These are phyloP conservation scores for Nymphalis io DNA, from an alignment of 1,140 invertebrate genomes.

Conservation along the genomic window DNA sequence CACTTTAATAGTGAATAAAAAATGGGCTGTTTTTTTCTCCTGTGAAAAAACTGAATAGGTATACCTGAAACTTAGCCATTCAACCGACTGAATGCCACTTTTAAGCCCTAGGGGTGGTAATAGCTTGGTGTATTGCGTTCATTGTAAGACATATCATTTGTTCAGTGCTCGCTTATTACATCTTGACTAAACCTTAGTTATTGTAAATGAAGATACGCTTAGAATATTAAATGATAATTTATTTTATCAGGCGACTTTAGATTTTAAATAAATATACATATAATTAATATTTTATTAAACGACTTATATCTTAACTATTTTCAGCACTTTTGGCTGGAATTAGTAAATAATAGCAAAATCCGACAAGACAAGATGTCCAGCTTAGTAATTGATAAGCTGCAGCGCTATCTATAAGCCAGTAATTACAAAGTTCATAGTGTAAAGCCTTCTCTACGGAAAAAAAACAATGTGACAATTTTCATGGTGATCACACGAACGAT, in stretches of 20 bases:
- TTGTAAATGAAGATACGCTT: background rate
- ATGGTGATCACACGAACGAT: too few relatives aligned
- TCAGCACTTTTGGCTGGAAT: too few relatives aligned
- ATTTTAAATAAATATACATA: too few relatives aligned
- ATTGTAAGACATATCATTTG: background rate
- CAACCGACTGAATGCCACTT: constrained; percentile 19
- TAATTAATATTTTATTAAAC: too few relatives aligned
- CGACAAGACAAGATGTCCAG: too few relatives aligned
- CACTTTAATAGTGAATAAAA: constrained; percentile 6
- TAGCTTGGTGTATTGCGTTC: background rate
- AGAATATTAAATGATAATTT: background rate
- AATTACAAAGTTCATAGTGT: too few relatives aligned
- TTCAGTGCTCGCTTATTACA: background rate
- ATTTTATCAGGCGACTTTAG: background rate
- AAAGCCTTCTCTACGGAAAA: too few relatives aligned
- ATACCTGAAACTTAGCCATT: constrained; percentile 20
- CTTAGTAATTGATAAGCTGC: too few relatives aligned
- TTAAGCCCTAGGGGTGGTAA: background rate
- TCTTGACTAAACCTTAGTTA: background rate
- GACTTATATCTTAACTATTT: too few relatives aligned
- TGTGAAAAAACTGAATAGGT: background rate
- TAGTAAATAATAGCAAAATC: too few relatives aligned
- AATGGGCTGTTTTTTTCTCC: constrained; percentile 4
- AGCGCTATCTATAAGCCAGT: too few relatives aligned
- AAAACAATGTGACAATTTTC: too few relatives aligned